Base-by-base conservation (phyloP, 2,113 vertebrate genomes). In the Calidris pygmaea region DNA sequence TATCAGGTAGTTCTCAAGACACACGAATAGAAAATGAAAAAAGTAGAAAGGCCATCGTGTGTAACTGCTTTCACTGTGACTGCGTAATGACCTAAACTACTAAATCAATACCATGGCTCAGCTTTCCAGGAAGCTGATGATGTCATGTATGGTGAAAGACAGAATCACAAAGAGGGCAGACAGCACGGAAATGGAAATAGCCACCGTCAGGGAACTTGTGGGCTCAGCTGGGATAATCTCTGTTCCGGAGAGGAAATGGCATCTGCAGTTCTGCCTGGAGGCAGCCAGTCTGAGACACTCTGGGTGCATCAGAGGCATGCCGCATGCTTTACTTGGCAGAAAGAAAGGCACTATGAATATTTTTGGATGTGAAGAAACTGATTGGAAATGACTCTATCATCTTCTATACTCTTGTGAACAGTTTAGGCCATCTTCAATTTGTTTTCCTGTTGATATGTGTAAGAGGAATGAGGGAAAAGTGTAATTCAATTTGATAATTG, bases 121-220 rank as follows among this genome's bases (percentile, higher is more conserved):
- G 74, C 53, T 89, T 85, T 59, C 45, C 67, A 94, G 88, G 66
- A 90, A 90, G 55, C 55, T 66, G 55, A 20, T 90, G 72, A 80
- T 74, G 55, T 86, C 79, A 92, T 2, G 1, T n/a, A 14, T 5
- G 17, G 73, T 50, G 88, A 95, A 94, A 81, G 24, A 34, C 50
- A 80, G 58, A 95, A 66, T 66, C 50, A 83, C 63, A 80, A 88
- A 73, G 20, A 17, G 32, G 21, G 55, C 71, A 94, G 71, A 50
- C 50, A 86, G 92, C 82, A 76, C 0, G 2, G 50, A 94, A 89
- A 76, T 90, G 66, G 85, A 88, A 94, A 77, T 74, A 14, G 70
- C 52, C 65, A 27, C 0, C 0, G 62, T 14, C 30, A 70, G 23
- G 14, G 39, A 59, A 14, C 20, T 80, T 0, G 0, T 70, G 72